Percentiles rank a stretch among this genome's conserved stretches.
Conservation (phyloP, 1,140 invertebrate genomes). For the Drosophila athabasca region DNA sequence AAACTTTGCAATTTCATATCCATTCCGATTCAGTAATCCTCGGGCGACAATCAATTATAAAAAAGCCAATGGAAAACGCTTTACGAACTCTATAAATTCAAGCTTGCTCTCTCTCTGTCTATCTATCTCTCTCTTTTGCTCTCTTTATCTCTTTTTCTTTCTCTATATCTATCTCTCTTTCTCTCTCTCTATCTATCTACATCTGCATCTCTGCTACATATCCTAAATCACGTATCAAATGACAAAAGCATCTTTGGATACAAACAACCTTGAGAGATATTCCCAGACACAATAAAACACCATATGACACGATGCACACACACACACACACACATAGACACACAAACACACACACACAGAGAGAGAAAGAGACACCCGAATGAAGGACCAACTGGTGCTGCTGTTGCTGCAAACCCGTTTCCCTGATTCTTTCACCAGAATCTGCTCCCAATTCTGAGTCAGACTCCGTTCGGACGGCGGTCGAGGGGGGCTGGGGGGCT, state of each 20-base stretch:
- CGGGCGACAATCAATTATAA: too few species aligned
- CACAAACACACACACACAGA: not conserved
- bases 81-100: not conserved
- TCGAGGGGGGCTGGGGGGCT: not conserved
- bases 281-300: not conserved
- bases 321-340: too few species aligned
- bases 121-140: too few species aligned
- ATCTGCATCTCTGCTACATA: not conserved
- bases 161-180: too few species aligned
- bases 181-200: too few species aligned
- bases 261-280: constrained; percentile 33
- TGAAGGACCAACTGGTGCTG: constrained; percentile 36
- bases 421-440: constrained; percentile 22
- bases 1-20: too few species aligned
- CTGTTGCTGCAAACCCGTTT: constrained; percentile 26
- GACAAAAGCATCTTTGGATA: constrained; percentile 12
- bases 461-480: constrained; percentile 22
- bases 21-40: too few species aligned
- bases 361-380: not conserved
- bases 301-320: constrained; percentile 35
- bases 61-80: too few species aligned
- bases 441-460: constrained; percentile 8
- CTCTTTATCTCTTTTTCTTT: too few species aligned
- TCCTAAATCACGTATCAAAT: constrained; percentile 25
- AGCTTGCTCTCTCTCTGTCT: not conserved